A percentile compares a stretch with the other conserved stretches of the same genome.
These are phyloP conservation scores for Amblyjoppa proteus DNA, from an alignment of 2,888 invertebrate species.

Conservation along the genomic window DNA sequence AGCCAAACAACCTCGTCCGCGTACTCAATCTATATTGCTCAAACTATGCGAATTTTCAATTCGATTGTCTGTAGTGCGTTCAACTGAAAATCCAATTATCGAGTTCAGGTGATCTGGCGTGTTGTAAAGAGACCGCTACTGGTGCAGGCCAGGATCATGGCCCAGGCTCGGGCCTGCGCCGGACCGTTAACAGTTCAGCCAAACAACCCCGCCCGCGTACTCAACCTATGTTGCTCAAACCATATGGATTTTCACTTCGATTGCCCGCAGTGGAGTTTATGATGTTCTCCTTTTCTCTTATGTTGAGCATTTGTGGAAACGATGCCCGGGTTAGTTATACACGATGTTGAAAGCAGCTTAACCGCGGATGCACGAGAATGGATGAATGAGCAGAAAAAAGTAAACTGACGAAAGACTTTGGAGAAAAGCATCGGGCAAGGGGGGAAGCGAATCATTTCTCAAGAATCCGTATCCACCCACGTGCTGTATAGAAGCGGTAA, in stretches of 20 bases:
- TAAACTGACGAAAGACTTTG: conserved; percentile 2
- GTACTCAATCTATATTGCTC: background rate
- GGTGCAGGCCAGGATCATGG: too few species aligned
- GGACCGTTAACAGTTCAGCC: background rate
- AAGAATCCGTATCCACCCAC: conserved; percentile 37
- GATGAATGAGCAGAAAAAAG: background rate
- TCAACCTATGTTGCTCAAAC: background rate
- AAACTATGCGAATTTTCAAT: background rate
- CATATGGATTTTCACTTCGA: background rate
- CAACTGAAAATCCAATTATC: background rate
- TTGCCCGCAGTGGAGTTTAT: background rate
- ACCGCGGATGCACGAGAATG: background rate
- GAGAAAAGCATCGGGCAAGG: conserved; percentile 48
- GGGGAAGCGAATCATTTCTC: conserved; percentile 62
- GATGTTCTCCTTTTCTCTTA: background rate
- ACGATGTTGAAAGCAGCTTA: background rate
- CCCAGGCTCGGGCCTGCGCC: too few species aligned
- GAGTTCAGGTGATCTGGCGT: too few species aligned
- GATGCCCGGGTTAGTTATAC: background rate
- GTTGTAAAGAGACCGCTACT: too few species aligned
- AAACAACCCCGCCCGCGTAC: background rate
- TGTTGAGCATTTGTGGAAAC: background rate
- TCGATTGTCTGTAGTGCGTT: background rate
- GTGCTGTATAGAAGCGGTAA: conserved; percentile 54
- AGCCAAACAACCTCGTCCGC: background rate